Conservation (phyloP, 2,797 vertebrate species). For the Ciconia nigra region DNA sequence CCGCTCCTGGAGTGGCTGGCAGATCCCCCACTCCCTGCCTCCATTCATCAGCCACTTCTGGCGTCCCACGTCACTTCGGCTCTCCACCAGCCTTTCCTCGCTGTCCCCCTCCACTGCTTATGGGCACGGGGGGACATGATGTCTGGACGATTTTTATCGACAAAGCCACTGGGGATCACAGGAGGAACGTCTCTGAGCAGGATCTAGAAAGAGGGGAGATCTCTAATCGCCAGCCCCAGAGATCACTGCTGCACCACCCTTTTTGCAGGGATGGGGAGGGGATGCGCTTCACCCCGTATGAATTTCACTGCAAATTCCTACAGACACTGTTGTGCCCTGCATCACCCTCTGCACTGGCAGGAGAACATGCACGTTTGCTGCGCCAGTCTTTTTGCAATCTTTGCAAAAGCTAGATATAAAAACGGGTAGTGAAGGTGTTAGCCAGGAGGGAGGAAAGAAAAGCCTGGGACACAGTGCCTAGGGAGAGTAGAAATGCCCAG, state of each 20-base stretch:
- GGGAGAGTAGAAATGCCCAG: not conserved
- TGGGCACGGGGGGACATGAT: accelerated
- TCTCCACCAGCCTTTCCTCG: not conserved
- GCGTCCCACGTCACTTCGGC: accelerated
- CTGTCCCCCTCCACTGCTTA: accelerated
- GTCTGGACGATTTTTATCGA: not conserved
- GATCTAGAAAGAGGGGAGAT: not conserved
- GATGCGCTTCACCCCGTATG: accelerated
- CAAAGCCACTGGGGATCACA: not conserved
- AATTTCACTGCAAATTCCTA: not conserved
- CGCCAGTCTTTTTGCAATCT: not conserved
- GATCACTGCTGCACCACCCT: not conserved
- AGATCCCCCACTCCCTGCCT: not conserved
- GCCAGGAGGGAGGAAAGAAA: not conserved
- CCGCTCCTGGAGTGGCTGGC: not conserved
- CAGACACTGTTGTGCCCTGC: not conserved
- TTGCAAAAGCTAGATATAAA: not conserved
- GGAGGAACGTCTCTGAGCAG: not conserved
- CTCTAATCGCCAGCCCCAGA: not conserved
- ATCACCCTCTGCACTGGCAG: not conserved
- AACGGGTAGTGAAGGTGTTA: not conserved
- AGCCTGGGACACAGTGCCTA: not conserved
- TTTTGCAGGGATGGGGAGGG: not conserved
- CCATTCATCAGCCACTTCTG: not conserved
- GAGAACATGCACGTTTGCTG: accelerated